Base-by-base conservation (phyloP, 1,140 invertebrate species). In the Plectus sambesii region DNA sequence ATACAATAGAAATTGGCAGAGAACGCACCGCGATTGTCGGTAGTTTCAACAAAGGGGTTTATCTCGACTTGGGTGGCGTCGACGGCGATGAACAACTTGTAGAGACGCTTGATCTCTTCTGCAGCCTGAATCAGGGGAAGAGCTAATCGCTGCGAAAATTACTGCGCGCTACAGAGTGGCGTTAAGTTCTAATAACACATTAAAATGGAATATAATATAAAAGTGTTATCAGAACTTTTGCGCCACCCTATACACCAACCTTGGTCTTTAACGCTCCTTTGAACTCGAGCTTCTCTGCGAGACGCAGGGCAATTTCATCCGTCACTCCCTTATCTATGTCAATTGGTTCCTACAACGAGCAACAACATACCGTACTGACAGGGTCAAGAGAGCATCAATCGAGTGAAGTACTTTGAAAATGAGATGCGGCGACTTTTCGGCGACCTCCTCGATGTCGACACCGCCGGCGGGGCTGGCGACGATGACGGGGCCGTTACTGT, bases 11-110 rank as follows among this genome's bases (percentile, higher is more conserved):
- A 9, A 17, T 2, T 4, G 17, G 36, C n/a, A n/a, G n/a, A n/a
- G 20, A 24, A 35, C 47, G 40, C 56, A 75, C 75, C 73, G 69
- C 83, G 74, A 2, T 81, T 82, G 66, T 85, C 80, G 60, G 81
- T 79, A 9, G 90, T 96, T 71, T 94, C 88, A 17, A 87, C 93
- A 60, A 99, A 77, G 2, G 94, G 94, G 78, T 99, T 99, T 42
- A 99, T 97, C 78, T 99, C 94, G 40, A 99, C 74, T 73, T 98
- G 93, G 25, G 87, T 82, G 6, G 90, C 90, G 78, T 99, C 94
- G 25, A 96, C 84, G 61, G 84, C 81, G 37, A 85, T 71, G 70
- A 99, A 99, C 23, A 98, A 73, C 43, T 86, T 75, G 78, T 89
- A 98, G 3, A 99, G 69, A 62, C 83, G 85, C 68, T 82, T 79